Base-by-base conservation (phyloP, 2,888 invertebrate species). In the Lasius fuliginosus region DNA sequence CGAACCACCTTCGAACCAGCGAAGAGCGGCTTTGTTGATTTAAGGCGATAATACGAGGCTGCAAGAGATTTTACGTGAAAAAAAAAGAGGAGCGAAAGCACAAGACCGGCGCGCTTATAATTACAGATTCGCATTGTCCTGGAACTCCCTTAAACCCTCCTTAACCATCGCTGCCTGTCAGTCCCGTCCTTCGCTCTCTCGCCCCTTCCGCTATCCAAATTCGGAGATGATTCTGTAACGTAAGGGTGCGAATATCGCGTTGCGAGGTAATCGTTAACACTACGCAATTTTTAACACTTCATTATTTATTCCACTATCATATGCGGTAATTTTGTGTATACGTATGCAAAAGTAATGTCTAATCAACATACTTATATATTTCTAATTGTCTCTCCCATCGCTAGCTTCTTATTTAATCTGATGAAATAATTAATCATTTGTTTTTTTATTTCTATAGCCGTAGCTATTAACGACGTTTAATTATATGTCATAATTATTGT, bases 21-120 rank as follows among this genome's bases (percentile, higher is more conserved):
- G 23, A 84, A 79, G 81, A 89, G 90, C 92, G 93, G 93, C 92
- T 93, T 92, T 94, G 94, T 94, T 94, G 94, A 93, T 94, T 94
- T 93, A 92, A 94, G 92, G 92, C 92, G 94, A 94, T 94, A 94
- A 94, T 94, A 92, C 92, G 89, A 90, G 91, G 87, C 94, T 92
- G 92, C 90, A 87, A 90, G 90, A 87, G 88, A 92, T 92, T 92
- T 93, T 90, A 91, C 91, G 88, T 84, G 89, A 87, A 91, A 88
- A 58, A 73, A 74, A 75, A 92, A 91, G 89, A 92, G 84, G 71
- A 75, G 75, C 85, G 83, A 85, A 85, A 82, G 85, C 85, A 88
- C 86, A 88, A 89, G 91, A 92, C 91, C 79, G 91, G 90, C 91
- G 85, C 86, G 74, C 88, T 90, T 92, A 92, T 93, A 93, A 93